Percentiles rank a stretch among this genome's conserved stretches.
phyloP scores from a whole-genome alignment of 2,113 vertebrate genomes.

The Cynopterus brachyotis region DNA sequence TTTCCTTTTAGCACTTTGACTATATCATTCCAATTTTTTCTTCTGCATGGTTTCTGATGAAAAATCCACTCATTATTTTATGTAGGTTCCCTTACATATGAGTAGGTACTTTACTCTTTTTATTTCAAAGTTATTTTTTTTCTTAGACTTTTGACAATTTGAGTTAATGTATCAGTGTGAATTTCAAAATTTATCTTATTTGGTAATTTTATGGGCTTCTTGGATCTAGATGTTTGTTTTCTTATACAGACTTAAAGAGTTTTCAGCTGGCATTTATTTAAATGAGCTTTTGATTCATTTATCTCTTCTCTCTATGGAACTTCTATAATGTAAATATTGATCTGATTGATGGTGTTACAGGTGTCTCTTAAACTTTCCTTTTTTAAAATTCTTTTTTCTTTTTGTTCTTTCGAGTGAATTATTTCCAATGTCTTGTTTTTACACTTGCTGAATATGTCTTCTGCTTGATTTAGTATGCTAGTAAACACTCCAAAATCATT shows the following conservation, averaged over 20 bases:
- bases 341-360: not conserved
- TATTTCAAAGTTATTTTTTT: not conserved
- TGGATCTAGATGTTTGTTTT: not conserved
- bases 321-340: not conserved
- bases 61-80: not conserved
- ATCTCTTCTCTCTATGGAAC: not conserved
- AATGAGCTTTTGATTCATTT: not conserved
- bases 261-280: not conserved
- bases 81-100: not conserved
- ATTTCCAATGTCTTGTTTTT: not conserved
- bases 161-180: not conserved
- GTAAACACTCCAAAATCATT: not conserved
- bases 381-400: not conserved
- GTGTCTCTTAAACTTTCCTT: not conserved
- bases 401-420: not conserved
- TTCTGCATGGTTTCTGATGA: not conserved
- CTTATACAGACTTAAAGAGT: not conserved
- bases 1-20: not conserved
- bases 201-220: not conserved
- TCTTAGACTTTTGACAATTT: not conserved
- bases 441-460: not conserved
- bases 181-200: not conserved
- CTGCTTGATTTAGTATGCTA: not conserved
- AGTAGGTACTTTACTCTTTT: not conserved
- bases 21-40: not conserved